Base-by-base conservation (phyloP, 2,888 invertebrate genomes). In the Gastrophysa polygoni region DNA sequence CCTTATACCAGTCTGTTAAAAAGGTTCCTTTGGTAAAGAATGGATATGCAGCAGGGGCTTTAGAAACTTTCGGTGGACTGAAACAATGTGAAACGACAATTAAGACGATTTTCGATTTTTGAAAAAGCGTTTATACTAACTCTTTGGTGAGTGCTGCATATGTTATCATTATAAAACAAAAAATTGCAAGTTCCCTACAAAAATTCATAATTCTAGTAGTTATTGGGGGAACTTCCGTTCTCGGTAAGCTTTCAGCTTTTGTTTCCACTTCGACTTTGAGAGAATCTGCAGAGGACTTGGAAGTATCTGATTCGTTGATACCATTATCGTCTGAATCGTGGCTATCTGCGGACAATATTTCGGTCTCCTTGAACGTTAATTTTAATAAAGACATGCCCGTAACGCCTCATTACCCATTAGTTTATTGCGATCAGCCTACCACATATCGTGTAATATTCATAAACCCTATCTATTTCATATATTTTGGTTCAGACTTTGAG, bases 1-100 rank as follows among this genome's bases (percentile, higher is more conserved):
- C 95, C 72, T 85, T 84, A 70, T 91, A 92, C 85, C 89, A 93
- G 80, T 95, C 95, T 55, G 86, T 83, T 1, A 95, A 89, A 34
- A 87, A 72, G 0, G 91, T 90, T 60, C 86, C 85, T 62, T 84
- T 79, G 62, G 86, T 83, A 75, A 94, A 93, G 79, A 95, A 93
- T 62, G 88, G 89, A 68, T 85, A 85, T 16, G 94, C 87, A 1
- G 83, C 74, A 7, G 87, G 87, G 43, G 84, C 84, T 73, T 84
- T 85, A 11, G 85, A 84, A 49, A 87, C 78, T 78, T 85, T 88
- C 16, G 87, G 85, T 28, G 86, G 83, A 51, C 87, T 87, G 69
- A 46, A 82, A 82, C 20, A 51, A 54, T 32, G 14, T 32, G 28
- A 11, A 18, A n/a, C n/a, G n/a, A n/a, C n/a, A n/a, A n/a, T n/a